Evolutionary conservation across 2,797 vertebrate species (phyloP).

Genomic region (Myotis vivesi): DNA sequence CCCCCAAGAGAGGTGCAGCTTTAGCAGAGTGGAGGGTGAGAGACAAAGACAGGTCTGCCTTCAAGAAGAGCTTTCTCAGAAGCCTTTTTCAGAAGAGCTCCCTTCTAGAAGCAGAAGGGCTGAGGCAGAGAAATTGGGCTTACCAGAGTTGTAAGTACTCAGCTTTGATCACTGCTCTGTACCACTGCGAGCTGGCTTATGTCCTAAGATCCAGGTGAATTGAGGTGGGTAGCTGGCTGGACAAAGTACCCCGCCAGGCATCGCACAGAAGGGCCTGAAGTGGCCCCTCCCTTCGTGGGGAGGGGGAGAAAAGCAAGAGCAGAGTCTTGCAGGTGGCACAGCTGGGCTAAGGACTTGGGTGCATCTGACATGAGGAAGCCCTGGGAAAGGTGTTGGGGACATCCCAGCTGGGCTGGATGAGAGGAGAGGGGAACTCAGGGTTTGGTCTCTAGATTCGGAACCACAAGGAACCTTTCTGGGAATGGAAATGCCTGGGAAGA

Average conservation of each 20-base stretch:
- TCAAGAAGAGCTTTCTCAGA: slow-evolving; percentile 47
- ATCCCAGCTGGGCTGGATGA: slow-evolving; percentile 8
- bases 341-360: slow-evolving; percentile 74
- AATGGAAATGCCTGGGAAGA: slow-evolving; percentile 47
- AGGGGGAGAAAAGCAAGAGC: slow-evolving; percentile 54
- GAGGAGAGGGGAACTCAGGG: slow-evolving; percentile 6
- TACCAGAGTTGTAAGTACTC: slow-evolving; percentile 1
- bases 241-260: slow-evolving; percentile 44
- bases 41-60: slow-evolving; percentile 3
- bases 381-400: slow-evolving; percentile 37
- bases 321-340: slow-evolving; percentile 61
- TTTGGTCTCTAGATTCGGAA: slow-evolving; percentile 72
- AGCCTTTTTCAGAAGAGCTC: neutral
- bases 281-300: neutral
- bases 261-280: slow-evolving; percentile 43
- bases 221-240: slow-evolving; percentile 52
- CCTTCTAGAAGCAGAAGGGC: slow-evolving; percentile 32
- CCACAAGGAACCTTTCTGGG: slow-evolving; percentile 35
- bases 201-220: slow-evolving; percentile 59
- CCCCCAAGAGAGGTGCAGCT: slow-evolving; percentile 36
- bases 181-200: slow-evolving; percentile 19
- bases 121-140: neutral
- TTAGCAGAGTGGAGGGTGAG: slow-evolving; percentile 15
- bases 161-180: slow-evolving; percentile 15
- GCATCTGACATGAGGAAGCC: slow-evolving; percentile 44